phyloP scores from a whole-genome alignment of 2,113 vertebrate species.

The Hemibates koningsi region DNA sequence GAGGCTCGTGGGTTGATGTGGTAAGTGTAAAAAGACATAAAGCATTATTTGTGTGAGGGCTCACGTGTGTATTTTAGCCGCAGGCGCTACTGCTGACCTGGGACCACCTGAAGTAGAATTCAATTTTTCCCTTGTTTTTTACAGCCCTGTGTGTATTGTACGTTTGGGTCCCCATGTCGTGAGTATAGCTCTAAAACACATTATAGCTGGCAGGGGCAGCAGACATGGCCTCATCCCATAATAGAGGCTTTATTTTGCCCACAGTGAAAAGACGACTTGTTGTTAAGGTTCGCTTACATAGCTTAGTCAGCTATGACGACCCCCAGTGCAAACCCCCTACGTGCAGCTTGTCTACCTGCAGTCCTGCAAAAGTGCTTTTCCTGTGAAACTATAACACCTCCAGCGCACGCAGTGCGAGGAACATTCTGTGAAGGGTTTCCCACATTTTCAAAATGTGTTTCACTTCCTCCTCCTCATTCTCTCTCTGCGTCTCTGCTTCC shows the following conservation, averaged over 20 bases:
- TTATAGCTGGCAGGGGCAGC: slow-evolving; percentile 30
- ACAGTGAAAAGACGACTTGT: slow-evolving; percentile 35
- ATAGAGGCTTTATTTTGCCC: slow-evolving; percentile 50
- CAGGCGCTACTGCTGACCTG: slow-evolving; percentile 32
- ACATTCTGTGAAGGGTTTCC: not conserved
- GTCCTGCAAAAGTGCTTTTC: slow-evolving; percentile 22
- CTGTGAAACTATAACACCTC: not conserved
- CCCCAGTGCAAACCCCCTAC: not conserved
- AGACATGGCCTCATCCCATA: slow-evolving; percentile 42
- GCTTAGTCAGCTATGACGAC: slow-evolving; percentile 19
- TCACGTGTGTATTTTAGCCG: slow-evolving; percentile 28
- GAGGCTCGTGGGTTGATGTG: not conserved
- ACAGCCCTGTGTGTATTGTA: slow-evolving; percentile 26
- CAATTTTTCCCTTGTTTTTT: slow-evolving; percentile 48
- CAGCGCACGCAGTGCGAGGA: not conserved
- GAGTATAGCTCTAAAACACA: slow-evolving; percentile 28
- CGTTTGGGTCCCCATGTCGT: slow-evolving; percentile 17
- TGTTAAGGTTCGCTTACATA: slow-evolving; percentile 32
- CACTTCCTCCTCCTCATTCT: not conserved
- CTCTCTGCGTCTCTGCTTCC: not conserved
- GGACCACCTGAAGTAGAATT: slow-evolving; percentile 56
- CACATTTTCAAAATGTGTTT: not conserved
- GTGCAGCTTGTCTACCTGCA: slow-evolving; percentile 9
- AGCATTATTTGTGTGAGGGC: not conserved
- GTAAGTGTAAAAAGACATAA: not conserved